Evolutionary conservation across 2,113 vertebrate genomes (phyloP).

Genomic region (Amphiprion percula): DNA sequence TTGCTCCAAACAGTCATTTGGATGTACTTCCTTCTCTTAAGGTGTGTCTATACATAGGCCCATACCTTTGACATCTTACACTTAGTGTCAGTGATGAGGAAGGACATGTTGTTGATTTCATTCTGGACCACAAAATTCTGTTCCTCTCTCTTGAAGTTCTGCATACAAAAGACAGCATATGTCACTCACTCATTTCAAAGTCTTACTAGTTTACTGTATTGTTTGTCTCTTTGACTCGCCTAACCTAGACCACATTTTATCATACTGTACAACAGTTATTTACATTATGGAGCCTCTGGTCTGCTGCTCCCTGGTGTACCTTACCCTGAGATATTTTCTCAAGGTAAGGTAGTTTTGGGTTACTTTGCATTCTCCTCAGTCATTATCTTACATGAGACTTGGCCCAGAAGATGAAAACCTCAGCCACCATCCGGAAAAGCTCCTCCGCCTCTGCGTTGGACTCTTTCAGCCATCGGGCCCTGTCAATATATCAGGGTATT

Average conservation of each 20-base stretch:
- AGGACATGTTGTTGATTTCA: slow-evolving; percentile 99
- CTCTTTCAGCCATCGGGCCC: slow-evolving; percentile 95
- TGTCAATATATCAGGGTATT: slow-evolving; percentile 57
- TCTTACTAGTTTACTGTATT: neutral
- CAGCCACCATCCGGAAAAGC: slow-evolving; percentile 97
- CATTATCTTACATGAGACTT: slow-evolving; percentile 92
- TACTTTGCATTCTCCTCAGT: neutral
- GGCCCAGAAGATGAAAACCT: slow-evolving; percentile 98
- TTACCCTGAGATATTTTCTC: neutral
- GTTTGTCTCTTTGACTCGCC: neutral
- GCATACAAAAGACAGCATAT: slow-evolving; percentile 33
- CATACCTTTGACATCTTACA: slow-evolving; percentile 98
- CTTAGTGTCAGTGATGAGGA: slow-evolving; percentile 96
- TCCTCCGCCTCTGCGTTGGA: slow-evolving; percentile 92
- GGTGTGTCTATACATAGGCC: neutral
- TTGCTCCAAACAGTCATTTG: neutral
- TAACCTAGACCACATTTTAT: too few relatives aligned
- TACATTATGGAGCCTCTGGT: neutral
- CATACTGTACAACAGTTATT: too few relatives aligned
- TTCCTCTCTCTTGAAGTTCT: slow-evolving; percentile 99
- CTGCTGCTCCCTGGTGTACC: neutral
- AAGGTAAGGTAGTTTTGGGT: neutral
- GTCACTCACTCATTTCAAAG: neutral
- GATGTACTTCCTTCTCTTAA: neutral
- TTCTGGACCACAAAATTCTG: slow-evolving; percentile 99